Evolutionary conservation across 2,113 vertebrate species (phyloP), one percentile per base, ranked within the genome.

Genomic region (Corynorhinus townsendii): DNA sequence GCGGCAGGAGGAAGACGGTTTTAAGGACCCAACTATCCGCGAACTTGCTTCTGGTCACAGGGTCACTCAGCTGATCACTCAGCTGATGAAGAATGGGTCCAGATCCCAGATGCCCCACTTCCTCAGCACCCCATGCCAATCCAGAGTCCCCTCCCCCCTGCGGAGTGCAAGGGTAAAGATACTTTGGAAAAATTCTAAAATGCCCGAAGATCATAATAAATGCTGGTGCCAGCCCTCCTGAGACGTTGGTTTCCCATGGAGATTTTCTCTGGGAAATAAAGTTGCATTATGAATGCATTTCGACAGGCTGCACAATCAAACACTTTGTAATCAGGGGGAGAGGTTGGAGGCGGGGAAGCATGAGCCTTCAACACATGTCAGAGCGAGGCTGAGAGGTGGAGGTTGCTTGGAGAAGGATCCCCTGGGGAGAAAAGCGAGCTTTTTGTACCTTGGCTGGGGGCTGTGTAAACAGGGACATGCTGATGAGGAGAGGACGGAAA

Each of bases 221-320:
- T 43, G 56, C 81, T 81, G 43, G 26, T 45, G 11, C 20, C 90
- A 84, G 84, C 82, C 77, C 77, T 82, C 90, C 89, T 3, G 71
- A 86, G 72, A 89, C 69, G 77, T 87, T 96, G 94, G 56, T 69
- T 64, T 64, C 49, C 38, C 52, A 87, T 62, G 77, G 93, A 93
- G 96, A 87, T 96, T 56, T 94, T 94, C 90, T 0, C 1, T 6
- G 84, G 84, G 90, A 89, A 95, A 79, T 73, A 72, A 71, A 43
- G 1, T 76, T 84, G 40, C 91, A 62, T 92, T 93, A 66, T 47
- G 90, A 87, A 94, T 90, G 86, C 76, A n/a, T 84, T 96, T 54
- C 45, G 11, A 77, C 28, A 0, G 0, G 73, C 76, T 79, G 54
- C 56, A 15, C 93, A 88, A 90, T 54, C 90, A 89, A 95, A 45